Percentiles rank a stretch among this genome's conserved stretches.
These are phyloP conservation scores for Scomberomorus guttatus DNA, from an alignment of 2,797 vertebrate genomes.

Conservation along the genomic window DNA sequence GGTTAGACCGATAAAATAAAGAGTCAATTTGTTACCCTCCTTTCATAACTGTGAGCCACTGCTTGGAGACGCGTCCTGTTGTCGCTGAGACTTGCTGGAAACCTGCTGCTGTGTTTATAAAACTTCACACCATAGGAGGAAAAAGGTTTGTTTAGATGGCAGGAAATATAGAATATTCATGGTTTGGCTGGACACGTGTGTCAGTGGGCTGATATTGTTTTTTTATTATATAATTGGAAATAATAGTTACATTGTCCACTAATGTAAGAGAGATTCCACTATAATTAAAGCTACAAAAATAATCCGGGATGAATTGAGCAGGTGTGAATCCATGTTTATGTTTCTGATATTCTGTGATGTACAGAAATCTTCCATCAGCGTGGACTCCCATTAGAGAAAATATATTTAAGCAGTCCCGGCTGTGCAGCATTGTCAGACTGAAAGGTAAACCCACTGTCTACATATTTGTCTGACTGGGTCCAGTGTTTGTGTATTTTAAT, in stretches of 20 bases:
- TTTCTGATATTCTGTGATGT: neutral
- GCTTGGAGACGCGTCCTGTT: slow-evolving; percentile 52
- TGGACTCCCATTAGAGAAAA: neutral
- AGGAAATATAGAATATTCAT: slow-evolving; percentile 50
- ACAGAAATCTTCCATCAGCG: neutral
- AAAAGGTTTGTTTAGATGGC: slow-evolving; percentile 34
- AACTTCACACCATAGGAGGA: slow-evolving; percentile 16
- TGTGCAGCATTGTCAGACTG: neutral
- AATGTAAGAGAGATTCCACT: neutral
- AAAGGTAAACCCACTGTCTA: neutral
- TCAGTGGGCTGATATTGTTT: neutral
- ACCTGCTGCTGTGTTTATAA: slow-evolving; percentile 51
- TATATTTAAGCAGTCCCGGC: neutral
- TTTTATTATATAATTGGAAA: slow-evolving; percentile 27
- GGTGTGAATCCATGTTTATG: neutral
- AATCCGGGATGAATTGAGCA: neutral
- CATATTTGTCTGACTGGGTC: neutral
- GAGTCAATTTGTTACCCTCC: slow-evolving; percentile 64
- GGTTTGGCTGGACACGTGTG: slow-evolving; percentile 18
- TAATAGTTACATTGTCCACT: slow-evolving; percentile 3
- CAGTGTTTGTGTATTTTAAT: slow-evolving; percentile 3
- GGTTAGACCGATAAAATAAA: slow-evolving; percentile 75
- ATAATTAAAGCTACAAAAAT: slow-evolving; percentile 7
- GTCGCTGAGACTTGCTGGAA: slow-evolving; percentile 41
- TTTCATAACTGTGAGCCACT: slow-evolving; percentile 40